Evolutionary conservation across 2,113 vertebrate genomes (phyloP).

Genomic region (Trogon surrucura): DNA sequence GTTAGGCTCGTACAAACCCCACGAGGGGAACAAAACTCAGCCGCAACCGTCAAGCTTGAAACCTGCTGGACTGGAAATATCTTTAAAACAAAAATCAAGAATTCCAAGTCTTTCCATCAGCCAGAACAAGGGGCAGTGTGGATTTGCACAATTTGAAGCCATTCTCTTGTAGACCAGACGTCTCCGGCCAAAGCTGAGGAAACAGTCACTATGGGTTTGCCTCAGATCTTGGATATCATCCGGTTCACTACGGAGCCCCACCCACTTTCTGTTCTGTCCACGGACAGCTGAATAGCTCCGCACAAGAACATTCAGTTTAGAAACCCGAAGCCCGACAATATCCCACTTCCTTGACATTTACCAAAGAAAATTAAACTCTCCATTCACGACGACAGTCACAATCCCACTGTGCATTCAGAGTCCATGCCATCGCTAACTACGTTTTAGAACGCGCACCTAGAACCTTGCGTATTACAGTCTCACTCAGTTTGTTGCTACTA

Average conservation of each 20-base stretch:
- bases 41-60: neutral
- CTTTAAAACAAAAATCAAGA: neutral
- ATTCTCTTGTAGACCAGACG: neutral
- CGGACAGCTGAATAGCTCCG: neutral
- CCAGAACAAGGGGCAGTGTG: neutral
- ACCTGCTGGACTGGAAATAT: neutral
- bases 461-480: fast-evolving
- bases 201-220: neutral
- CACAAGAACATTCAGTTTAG: fast-evolving
- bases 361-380: neutral
- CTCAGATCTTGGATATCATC: neutral
- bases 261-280: neutral
- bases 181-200: neutral
- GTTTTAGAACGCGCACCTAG: fast-evolving
- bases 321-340: neutral
- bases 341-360: neutral
- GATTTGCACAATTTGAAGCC: neutral
- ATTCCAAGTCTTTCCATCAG: neutral
- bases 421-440: fast-evolving
- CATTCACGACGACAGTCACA: fast-evolving
- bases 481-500: neutral
- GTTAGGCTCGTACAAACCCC: neutral
- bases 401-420: neutral
- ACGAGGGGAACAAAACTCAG: neutral
- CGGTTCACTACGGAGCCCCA: neutral